Percentiles rank a stretch among this genome's conserved stretches.
Conservation (phyloP, 2,888 invertebrate genomes). For the Fragum whitleyi region DNA sequence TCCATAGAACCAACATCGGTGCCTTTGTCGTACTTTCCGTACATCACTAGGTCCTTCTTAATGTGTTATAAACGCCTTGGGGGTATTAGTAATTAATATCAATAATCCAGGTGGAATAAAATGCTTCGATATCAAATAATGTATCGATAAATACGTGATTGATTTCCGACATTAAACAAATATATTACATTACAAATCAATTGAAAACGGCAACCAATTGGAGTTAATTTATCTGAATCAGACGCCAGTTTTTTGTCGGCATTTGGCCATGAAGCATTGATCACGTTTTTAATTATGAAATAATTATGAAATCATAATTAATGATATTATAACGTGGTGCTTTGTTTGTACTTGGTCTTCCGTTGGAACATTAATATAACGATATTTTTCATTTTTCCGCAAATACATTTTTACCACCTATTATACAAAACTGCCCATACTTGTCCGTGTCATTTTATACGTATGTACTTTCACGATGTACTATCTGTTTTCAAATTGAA, state of each 20-base stretch:
- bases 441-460: too few relatives aligned
- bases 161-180: slow-evolving; percentile 5
- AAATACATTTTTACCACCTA: too few relatives aligned
- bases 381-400: too few relatives aligned
- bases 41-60: too few relatives aligned
- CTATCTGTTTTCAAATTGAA: too few relatives aligned
- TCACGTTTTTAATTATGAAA: neutral
- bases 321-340: neutral
- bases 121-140: neutral
- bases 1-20: too few relatives aligned
- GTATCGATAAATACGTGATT: neutral
- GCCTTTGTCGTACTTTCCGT: too few relatives aligned
- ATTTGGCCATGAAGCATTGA: neutral
- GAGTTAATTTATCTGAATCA: neutral
- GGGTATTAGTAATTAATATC: neutral
- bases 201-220: neutral
- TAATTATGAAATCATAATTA: neutral
- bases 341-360: neutral
- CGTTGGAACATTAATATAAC: too few relatives aligned
- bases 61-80: neutral
- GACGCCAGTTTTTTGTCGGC: neutral
- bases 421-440: too few relatives aligned
- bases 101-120: neutral
- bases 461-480: too few relatives aligned
- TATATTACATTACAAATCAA: slow-evolving; percentile 8